Conservation (phyloP, 2,888 invertebrate genomes). For the Heliconius aoede region DNA sequence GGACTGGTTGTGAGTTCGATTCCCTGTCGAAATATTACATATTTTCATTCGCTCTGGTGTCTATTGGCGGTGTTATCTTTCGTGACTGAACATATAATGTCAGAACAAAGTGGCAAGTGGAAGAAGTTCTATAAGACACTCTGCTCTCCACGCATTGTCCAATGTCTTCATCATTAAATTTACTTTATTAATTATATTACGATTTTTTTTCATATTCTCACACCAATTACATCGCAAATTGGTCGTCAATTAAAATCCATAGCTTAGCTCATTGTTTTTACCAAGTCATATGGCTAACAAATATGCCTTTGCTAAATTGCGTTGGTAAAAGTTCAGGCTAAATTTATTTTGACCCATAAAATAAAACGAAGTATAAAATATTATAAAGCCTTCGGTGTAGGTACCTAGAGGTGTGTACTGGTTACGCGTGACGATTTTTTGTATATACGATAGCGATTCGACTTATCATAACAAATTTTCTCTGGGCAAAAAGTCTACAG, state of each 20-base stretch:
- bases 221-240: neutral
- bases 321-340: slow-evolving; percentile 34
- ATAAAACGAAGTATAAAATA: slow-evolving; percentile 74
- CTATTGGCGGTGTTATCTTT: too few relatives aligned
- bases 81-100: too few relatives aligned
- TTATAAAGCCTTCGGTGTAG: slow-evolving; percentile 59
- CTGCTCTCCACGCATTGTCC: too few relatives aligned
- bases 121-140: too few relatives aligned
- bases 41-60: too few relatives aligned
- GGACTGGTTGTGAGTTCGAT: too few relatives aligned
- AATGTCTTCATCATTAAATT: too few relatives aligned
- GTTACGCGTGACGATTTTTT: slow-evolving; percentile 19
- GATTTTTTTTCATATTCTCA: neutral
- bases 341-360: slow-evolving; percentile 62
- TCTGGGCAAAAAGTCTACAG: too few relatives aligned
- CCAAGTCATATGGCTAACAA: slow-evolving; percentile 24
- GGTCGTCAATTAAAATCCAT: neutral
- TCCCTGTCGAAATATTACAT: too few relatives aligned
- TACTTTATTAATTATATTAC: too few relatives aligned
- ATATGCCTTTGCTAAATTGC: slow-evolving; percentile 22
- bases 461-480: too few relatives aligned
- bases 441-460: neutral
- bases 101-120: too few relatives aligned
- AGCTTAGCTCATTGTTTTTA: slow-evolving; percentile 4
- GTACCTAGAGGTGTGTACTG: slow-evolving; percentile 48